Evolutionary conservation across 2,113 vertebrate species (phyloP).

Genomic region (Haemorhous mexicanus): DNA sequence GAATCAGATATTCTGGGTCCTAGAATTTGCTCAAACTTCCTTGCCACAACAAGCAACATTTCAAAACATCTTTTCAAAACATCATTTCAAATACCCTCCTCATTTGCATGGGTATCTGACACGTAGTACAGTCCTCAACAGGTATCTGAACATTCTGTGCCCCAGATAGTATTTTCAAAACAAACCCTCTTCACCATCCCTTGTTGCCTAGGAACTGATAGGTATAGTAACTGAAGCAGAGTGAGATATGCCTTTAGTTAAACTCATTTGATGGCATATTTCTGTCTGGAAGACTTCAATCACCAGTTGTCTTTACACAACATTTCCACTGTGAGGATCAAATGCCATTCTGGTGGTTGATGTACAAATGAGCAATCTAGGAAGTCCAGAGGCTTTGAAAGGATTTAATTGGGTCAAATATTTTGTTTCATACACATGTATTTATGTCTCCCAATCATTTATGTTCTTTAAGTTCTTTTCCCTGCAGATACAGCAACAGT

Average conservation of each 20-base stretch:
- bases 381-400: background rate
- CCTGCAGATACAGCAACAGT: background rate
- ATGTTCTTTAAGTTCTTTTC: background rate
- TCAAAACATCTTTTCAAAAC: background rate
- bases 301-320: background rate
- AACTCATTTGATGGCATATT: background rate
- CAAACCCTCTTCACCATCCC: background rate
- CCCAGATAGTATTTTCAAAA: background rate
- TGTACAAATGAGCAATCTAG: background rate
- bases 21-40: background rate
- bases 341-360: background rate
- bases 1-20: background rate
- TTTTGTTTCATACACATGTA: background rate
- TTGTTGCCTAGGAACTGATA: background rate
- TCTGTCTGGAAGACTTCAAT: background rate
- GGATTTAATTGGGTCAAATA: background rate
- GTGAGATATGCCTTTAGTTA: background rate
- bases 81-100: background rate
- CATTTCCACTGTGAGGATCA: background rate
- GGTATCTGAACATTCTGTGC: background rate
- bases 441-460: background rate
- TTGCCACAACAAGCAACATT: background rate
- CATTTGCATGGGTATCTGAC: background rate
- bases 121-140: background rate
- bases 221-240: background rate